Percentiles rank a stretch among this genome's conserved stretches.
phyloP scores from a whole-genome alignment of 2,888 invertebrate species.

The Vanessa cardui region DNA sequence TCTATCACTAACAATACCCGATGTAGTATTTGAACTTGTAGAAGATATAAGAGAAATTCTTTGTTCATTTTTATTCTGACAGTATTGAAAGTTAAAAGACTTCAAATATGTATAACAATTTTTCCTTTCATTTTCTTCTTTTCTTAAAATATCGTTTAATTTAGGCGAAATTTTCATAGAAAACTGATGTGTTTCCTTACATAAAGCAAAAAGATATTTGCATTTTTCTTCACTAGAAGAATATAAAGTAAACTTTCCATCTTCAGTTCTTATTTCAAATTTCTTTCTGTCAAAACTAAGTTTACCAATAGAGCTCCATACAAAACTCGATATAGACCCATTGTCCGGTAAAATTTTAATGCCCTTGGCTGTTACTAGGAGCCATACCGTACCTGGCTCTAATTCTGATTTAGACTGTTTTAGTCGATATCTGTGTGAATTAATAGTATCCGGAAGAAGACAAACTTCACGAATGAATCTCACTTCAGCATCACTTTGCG shows the following conservation, averaged over 20 bases:
- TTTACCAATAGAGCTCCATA: slow-evolving; percentile 98
- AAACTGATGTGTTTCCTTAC: slow-evolving; percentile 97
- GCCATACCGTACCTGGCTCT: slow-evolving; percentile 90
- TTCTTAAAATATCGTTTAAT: slow-evolving; percentile 90
- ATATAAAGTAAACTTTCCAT: slow-evolving; percentile 93
- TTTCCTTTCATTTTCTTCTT: slow-evolving; percentile 90
- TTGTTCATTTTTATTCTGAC: slow-evolving; percentile 88
- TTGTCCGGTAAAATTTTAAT: slow-evolving; percentile 92
- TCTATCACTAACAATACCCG: slow-evolving; percentile 97
- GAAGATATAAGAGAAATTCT: slow-evolving; percentile 95
- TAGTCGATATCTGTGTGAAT: slow-evolving; percentile 94
- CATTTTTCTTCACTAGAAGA: slow-evolving; percentile 97
- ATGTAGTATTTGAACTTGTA: slow-evolving; percentile 98
- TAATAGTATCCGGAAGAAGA: slow-evolving; percentile 91
- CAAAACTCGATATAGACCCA: slow-evolving; percentile 88
- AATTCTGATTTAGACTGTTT: slow-evolving; percentile 89
- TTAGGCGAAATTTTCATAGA: slow-evolving; percentile 95
- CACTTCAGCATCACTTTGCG: slow-evolving; percentile 91
- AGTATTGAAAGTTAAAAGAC: slow-evolving; percentile 83
- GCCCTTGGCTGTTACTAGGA: slow-evolving; percentile 96
- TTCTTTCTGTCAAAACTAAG: slow-evolving; percentile 98
- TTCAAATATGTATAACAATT: slow-evolving; percentile 88
- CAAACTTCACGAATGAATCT: slow-evolving; percentile 96
- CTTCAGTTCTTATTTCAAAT: slow-evolving; percentile 96
- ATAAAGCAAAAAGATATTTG: slow-evolving; percentile 92